A percentile compares a stretch with the other conserved stretches of the same genome.
phyloP scores from a whole-genome alignment of 2,797 vertebrate genomes.

The Pempheris klunzingeri region DNA sequence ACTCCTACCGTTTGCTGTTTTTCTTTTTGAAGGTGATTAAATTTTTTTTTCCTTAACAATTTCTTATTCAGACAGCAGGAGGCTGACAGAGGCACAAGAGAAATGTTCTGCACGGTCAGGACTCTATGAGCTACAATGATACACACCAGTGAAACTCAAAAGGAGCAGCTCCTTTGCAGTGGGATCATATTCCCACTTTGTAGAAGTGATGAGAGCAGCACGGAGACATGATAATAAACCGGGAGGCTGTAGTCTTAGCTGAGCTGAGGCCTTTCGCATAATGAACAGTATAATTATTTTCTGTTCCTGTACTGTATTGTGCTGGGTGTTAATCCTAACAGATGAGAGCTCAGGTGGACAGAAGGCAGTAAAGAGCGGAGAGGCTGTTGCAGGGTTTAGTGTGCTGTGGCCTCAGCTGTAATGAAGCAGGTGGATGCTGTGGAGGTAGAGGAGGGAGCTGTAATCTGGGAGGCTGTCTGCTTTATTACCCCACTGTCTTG shows the following conservation, averaged over 20 bases:
- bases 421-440: constrained; percentile 72
- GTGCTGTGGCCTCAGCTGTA: constrained; percentile 62
- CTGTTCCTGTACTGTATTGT: constrained; percentile 49
- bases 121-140: constrained; percentile 48
- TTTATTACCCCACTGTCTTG: constrained; percentile 67
- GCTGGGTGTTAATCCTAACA: constrained; percentile 63
- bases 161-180: constrained; percentile 48
- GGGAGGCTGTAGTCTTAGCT: constrained; percentile 48
- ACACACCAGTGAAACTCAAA: constrained; percentile 54
- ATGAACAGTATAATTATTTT: constrained; percentile 72
- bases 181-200: constrained; percentile 62
- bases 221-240: constrained; percentile 49
- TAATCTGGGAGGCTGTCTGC: constrained; percentile 68
- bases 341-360: constrained; percentile 75
- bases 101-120: constrained; percentile 50
- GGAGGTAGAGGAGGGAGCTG: constrained; percentile 52
- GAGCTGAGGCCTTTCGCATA: constrained; percentile 54
- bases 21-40: constrained; percentile 56
- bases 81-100: constrained; percentile 49
- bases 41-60: constrained; percentile 39
- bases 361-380: constrained; percentile 63
- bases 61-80: constrained; percentile 60
- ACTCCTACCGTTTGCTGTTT: constrained; percentile 64
- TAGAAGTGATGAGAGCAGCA: constrained; percentile 61
- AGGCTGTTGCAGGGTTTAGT: constrained; percentile 62